Conservation (phyloP, 2,113 vertebrate species). For the Phrynosoma blainvillii region DNA sequence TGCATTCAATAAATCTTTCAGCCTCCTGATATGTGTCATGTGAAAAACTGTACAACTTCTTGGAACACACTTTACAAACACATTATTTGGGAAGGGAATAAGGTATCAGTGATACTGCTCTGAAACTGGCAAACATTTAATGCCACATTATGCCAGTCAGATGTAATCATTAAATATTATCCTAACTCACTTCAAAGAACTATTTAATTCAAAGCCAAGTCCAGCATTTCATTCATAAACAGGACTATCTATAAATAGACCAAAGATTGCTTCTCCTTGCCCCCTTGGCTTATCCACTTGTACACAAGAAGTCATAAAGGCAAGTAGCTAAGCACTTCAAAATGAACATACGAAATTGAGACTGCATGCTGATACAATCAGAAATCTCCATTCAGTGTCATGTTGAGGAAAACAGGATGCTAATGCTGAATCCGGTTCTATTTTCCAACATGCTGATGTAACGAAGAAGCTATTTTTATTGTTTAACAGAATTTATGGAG, state of each 20-base stretch:
- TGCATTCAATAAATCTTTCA: too few relatives aligned
- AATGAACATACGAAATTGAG: constrained; percentile 23
- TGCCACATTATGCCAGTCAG: background rate
- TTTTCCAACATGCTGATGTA: constrained; percentile 77
- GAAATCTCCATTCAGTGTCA: constrained; percentile 52
- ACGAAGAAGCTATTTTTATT: constrained; percentile 78
- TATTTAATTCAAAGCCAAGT: background rate
- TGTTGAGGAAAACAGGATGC: constrained; percentile 71
- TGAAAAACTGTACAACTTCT: background rate
- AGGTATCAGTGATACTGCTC: background rate
- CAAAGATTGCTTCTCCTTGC: background rate
- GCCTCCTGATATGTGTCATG: too few relatives aligned
- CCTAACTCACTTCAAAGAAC: background rate
- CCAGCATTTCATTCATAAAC: constrained; percentile 6
- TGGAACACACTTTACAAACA: background rate
- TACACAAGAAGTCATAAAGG: constrained; percentile 49
- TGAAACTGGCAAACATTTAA: background rate
- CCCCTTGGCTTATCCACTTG: constrained; percentile 19
- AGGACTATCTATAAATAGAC: background rate
- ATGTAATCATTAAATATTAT: background rate
- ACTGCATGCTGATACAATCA: constrained; percentile 35
- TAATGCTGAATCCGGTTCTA: constrained; percentile 68
- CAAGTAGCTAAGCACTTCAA: constrained; percentile 38
- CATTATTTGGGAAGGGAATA: background rate
- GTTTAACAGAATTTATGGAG: constrained; percentile 81